These are phyloP conservation scores for Phoenicopterus ruber DNA, from an alignment of 2,113 vertebrate species.

Conservation along the genomic window DNA sequence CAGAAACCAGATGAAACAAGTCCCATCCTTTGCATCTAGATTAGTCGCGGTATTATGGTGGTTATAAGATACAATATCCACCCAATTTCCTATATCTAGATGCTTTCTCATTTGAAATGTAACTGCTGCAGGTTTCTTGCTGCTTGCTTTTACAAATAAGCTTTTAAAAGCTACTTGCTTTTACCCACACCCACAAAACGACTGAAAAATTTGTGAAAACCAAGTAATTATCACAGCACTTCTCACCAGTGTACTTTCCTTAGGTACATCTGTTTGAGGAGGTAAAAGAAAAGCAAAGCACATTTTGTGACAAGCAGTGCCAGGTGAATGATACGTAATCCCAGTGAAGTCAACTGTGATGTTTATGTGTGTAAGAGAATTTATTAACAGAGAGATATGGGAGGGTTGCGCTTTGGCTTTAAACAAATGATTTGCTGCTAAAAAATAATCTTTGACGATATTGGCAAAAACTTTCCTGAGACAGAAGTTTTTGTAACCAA, in stretches of 20 bases:
- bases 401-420: neutral
- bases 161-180: neutral
- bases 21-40: neutral
- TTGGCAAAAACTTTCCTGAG: neutral
- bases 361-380: neutral
- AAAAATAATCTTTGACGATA: neutral
- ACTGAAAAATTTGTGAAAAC: neutral
- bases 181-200: neutral
- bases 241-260: neutral
- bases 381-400: neutral
- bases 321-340: neutral
- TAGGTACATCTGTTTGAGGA: neutral
- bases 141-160: neutral
- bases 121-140: neutral
- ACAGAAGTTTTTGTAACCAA: neutral
- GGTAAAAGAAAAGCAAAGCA: neutral
- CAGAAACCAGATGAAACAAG: neutral
- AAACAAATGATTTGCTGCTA: neutral
- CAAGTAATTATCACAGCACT: neutral
- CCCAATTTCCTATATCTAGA: neutral
- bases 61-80: neutral
- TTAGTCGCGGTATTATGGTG: accelerated
- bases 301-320: neutral
- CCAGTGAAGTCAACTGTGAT: neutral
- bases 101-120: neutral